These are phyloP conservation scores for Papilio machaon DNA, from an alignment of 1,140 invertebrate genomes.

Conservation along the genomic window DNA sequence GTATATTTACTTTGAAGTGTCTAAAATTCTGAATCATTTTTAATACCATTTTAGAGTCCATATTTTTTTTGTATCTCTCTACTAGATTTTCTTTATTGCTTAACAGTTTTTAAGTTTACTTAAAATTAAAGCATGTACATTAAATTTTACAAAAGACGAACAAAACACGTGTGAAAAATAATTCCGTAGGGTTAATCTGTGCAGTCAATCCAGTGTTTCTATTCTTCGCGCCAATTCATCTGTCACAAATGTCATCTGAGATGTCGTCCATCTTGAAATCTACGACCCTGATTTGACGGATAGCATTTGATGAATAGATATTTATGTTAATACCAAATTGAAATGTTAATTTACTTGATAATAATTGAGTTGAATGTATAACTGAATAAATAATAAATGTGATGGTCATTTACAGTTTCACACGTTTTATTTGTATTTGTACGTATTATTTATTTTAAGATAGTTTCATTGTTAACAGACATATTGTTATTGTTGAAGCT, in stretches of 20 bases:
- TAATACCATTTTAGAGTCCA: background rate
- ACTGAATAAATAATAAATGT: conserved; percentile 64
- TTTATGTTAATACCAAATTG: conserved; percentile 73
- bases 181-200: conserved; percentile 41
- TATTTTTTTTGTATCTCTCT: too few species aligned
- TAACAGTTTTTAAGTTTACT: background rate
- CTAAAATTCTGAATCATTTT: background rate
- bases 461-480: conserved; percentile 35
- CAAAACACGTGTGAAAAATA: conserved; percentile 71
- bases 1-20: background rate
- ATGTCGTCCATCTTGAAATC: conserved; percentile 57
- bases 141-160: conserved; percentile 45
- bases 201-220: conserved; percentile 52
- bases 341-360: conserved; percentile 72
- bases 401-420: conserved; percentile 62
- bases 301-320: conserved; percentile 68
- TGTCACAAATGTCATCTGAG: conserved; percentile 71
- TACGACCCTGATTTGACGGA: conserved; percentile 63
- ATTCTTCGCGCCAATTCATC: conserved; percentile 68
- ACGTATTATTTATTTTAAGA: conserved; percentile 41
- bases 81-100: too few species aligned
- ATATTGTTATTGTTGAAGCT: conserved; percentile 9
- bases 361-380: conserved; percentile 65
- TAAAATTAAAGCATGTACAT: conserved; percentile 1
- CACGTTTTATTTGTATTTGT: conserved; percentile 53